Evolutionary conservation across 2,888 invertebrate genomes (phyloP).

Genomic region (Resseliella maxima): DNA sequence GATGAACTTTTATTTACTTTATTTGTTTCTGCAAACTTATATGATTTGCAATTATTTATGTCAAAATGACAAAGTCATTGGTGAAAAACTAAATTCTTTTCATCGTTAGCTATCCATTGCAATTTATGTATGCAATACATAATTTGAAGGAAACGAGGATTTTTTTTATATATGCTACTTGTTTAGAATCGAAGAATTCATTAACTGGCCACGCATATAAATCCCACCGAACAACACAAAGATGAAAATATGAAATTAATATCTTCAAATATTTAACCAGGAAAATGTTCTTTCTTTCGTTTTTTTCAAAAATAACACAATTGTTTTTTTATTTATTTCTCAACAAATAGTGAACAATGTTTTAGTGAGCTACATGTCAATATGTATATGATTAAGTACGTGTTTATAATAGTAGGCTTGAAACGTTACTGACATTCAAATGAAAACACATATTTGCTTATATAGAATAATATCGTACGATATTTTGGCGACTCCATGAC

Average conservation of each 20-base stretch:
- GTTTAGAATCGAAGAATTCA: neutral
- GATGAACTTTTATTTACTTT: no score
- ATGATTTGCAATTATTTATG: no score
- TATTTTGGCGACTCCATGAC: constrained; percentile 32
- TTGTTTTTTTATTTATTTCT: neutral
- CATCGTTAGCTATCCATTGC: constrained; percentile 11
- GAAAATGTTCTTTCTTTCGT: no score
- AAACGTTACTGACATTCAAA: constrained; percentile 4
- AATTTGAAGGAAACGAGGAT: neutral
- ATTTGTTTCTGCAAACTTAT: no score
- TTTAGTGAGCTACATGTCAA: constrained; percentile 22
- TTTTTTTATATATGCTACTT: neutral
- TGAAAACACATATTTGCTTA: constrained; percentile 3
- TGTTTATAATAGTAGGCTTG: constrained; percentile 4
- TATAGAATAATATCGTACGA: constrained; percentile 47
- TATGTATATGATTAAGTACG: constrained; percentile 37
- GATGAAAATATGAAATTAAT: no score
- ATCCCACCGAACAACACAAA: neutral
- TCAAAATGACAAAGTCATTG: no score
- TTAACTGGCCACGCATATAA: neutral
- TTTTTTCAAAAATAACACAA: neutral
- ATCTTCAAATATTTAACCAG: no score
- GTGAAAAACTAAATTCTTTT: no score
- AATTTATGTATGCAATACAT: neutral
- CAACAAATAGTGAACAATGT: neutral